A percentile compares a stretch with the other conserved stretches of the same genome.
These are phyloP conservation scores for Hirudinaria manillensis DNA, from an alignment of 2,888 invertebrate genomes.

Conservation along the genomic window DNA sequence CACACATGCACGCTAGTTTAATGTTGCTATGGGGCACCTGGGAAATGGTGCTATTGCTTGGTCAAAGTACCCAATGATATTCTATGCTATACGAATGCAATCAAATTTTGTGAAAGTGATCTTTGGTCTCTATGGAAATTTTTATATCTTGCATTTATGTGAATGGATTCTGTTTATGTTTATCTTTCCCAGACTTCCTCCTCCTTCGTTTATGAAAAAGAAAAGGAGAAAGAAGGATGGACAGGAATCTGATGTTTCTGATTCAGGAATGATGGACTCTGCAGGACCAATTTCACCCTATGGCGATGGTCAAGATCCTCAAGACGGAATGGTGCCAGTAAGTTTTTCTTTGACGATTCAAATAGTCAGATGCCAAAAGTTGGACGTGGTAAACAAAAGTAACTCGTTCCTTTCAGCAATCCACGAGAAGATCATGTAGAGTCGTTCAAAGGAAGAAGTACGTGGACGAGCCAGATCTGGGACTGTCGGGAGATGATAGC, in stretches of 20 bases:
- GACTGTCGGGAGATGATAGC: conserved; percentile 45
- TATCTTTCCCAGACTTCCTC: conserved; percentile 42
- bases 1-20: too few species aligned
- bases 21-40: too few species aligned
- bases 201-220: conserved; percentile 48
- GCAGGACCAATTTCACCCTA: conserved; percentile 16
- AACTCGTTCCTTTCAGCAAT: conserved; percentile 15
- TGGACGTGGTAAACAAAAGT: too few species aligned
- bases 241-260: conserved; percentile 31
- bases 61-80: too few species aligned
- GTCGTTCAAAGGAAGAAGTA: conserved; percentile 53
- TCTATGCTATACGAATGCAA: too few species aligned
- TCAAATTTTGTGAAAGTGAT: too few species aligned
- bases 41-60: too few species aligned
- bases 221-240: conserved; percentile 43
- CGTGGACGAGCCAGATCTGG: conserved; percentile 51
- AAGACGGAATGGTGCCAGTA: neutral
- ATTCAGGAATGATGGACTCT: conserved; percentile 23
- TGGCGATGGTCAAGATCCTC: neutral
- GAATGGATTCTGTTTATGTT: neutral
- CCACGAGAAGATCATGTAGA: conserved; percentile 55
- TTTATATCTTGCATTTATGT: neutral
- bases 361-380: too few species aligned
- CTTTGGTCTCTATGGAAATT: too few species aligned
- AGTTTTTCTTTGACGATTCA: neutral